phyloP scores from a whole-genome alignment of 2,113 vertebrate species.

The Coptodon bakossiorum region DNA sequence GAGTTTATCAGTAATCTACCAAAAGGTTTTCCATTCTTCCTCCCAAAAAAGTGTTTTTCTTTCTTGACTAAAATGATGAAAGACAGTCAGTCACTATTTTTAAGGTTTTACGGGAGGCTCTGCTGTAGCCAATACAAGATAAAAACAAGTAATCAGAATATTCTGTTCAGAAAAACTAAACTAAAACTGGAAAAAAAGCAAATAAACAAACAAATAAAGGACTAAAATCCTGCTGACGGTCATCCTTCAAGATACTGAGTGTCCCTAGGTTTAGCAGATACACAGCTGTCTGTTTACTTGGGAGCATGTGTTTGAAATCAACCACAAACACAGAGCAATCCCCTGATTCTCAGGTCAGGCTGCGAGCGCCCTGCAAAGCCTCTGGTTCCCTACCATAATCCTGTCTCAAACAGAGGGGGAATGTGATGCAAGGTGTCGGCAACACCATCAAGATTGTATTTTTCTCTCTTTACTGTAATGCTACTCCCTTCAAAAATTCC shows the following conservation, averaged over 20 bases:
- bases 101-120: background rate
- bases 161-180: background rate
- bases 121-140: background rate
- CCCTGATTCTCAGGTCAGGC: constrained; percentile 51
- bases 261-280: background rate
- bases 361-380: constrained; percentile 37
- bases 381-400: constrained; percentile 51
- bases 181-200: background rate
- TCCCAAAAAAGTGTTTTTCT: background rate
- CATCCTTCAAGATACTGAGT: background rate
- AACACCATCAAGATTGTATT: constrained; percentile 63
- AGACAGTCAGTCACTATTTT: background rate
- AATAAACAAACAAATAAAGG: background rate
- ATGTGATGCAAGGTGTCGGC: constrained; percentile 69
- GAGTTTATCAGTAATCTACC: background rate
- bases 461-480: constrained; percentile 65
- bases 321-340: constrained; percentile 40
- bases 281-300: background rate
- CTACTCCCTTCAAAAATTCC: constrained; percentile 59
- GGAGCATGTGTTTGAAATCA: constrained; percentile 21
- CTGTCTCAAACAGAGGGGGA: constrained; percentile 46
- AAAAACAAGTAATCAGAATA: background rate
- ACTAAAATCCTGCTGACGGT: background rate
- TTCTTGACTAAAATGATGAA: background rate
- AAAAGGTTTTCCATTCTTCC: background rate